These are phyloP conservation scores for Brachionus plicatilis DNA, from an alignment of 1,140 invertebrate genomes.

Conservation along the genomic window DNA sequence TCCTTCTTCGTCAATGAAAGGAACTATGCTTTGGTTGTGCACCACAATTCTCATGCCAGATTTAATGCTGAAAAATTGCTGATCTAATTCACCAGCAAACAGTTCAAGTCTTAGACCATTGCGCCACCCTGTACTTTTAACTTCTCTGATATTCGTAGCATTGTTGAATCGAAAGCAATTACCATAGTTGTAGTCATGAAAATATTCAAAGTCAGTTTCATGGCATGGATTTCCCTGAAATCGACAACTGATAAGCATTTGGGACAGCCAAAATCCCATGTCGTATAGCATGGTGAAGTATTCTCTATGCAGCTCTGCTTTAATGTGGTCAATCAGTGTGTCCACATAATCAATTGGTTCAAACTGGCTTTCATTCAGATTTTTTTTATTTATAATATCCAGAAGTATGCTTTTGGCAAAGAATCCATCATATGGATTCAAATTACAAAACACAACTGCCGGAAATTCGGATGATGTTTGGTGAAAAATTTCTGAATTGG, in stretches of 20 bases:
- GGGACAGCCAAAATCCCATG: background rate
- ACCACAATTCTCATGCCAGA: background rate
- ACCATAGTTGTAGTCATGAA: conserved; percentile 2
- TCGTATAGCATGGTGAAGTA: background rate
- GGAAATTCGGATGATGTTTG: conserved; percentile 1
- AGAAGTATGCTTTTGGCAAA: background rate
- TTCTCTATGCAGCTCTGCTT: background rate
- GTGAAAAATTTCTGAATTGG: background rate
- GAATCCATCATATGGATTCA: conserved; percentile 22
- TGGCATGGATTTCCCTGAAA: background rate
- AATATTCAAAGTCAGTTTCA: background rate
- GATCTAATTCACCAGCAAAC: background rate
- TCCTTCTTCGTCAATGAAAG: conserved; percentile 16
- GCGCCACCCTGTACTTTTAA: background rate
- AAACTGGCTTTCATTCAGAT: background rate
- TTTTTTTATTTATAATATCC: background rate
- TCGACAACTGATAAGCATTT: conserved; percentile 10
- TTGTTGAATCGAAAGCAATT: conserved; percentile 29
- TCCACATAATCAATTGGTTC: conserved; percentile 6
- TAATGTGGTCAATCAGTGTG: background rate
- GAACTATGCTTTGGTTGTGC: background rate
- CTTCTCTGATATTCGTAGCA: background rate
- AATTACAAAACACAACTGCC: conserved; percentile 8
- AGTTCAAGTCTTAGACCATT: conserved; percentile 4
- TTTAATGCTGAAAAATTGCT: background rate